Conservation (phyloP, 2,797 vertebrate genomes). For the Phataginus tricuspis region DNA sequence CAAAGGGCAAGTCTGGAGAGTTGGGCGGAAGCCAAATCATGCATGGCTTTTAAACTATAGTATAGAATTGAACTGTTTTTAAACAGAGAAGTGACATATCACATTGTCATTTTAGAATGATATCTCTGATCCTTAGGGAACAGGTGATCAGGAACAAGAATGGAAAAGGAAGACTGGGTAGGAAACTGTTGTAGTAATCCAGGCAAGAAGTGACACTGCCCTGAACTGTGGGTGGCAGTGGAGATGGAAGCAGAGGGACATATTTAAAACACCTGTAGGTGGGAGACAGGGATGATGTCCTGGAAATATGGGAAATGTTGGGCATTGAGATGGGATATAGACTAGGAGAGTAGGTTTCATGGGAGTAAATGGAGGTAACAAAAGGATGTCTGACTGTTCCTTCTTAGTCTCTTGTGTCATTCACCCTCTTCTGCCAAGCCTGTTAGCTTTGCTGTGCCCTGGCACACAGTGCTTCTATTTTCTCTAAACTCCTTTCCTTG, state of each 20-base stretch:
- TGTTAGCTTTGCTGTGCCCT: background rate
- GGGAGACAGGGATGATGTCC: background rate
- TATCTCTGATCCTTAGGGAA: background rate
- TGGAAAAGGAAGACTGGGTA: background rate
- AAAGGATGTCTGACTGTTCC: background rate
- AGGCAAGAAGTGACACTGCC: background rate
- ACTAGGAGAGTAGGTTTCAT: background rate
- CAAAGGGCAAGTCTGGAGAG: background rate
- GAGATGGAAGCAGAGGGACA: background rate
- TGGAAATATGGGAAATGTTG: background rate
- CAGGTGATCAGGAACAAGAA: background rate
- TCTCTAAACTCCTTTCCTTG: background rate
- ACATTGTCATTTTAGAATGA: conserved; percentile 17
- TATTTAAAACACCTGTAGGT: background rate
- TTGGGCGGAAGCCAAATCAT: background rate
- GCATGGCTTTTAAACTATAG: background rate
- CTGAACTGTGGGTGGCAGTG: background rate
- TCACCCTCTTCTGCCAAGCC: background rate
- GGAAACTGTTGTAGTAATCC: background rate
- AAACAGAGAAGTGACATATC: background rate
- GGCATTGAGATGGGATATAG: background rate
- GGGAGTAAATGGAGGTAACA: background rate
- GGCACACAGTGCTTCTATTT: background rate
- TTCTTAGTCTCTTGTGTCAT: background rate
- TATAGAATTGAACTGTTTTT: background rate